Base-by-base conservation (phyloP, 2,113 vertebrate genomes). In the Aspidoscelis tigris region DNA sequence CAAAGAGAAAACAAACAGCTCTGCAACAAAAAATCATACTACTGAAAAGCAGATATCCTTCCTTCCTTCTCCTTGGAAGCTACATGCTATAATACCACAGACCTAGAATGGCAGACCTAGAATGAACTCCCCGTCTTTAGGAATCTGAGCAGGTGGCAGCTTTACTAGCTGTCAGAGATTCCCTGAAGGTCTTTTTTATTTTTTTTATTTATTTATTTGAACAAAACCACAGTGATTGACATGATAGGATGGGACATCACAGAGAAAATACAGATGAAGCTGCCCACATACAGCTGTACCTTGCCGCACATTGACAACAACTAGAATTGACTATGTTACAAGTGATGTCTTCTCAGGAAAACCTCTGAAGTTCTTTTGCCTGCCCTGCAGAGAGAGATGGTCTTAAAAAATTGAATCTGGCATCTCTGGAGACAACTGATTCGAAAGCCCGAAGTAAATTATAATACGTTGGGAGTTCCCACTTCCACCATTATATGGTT, bases 1-100 rank as follows among this genome's bases (percentile, higher is more conserved):
- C 84, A 80, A 89, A 89, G 50, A 50, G 47, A 50, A 50, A 50
- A 50, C 8, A 9, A 50, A 50, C 47, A 6, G 47, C 47, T 50
- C 47, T 50, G 47, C 81, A 85, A 82, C 84, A 78, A 2, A 11
- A 88, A 76, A 75, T 86, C 81, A 41, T 87, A 86, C 89, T 66
- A 26, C 80, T 72, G 50, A 81, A 80, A 87, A 93, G 75, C 70
- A 74, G 72, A 85, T 81, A 89, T 78, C 79, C 75, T 82, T 84
- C 76, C 87, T 84, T 86, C 50, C 91, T 79, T 72, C 73, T 4
- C 44, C 0, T 12, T 2, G 3, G 33, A 89, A 91, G 72, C 39
- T 70, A 41, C n/a, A 20, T n/a, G n/a, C 61, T 47, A 64, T 16
- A 41, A 88, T 9, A 22, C 24, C 4, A 44, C 4, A 0, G 58